Base-by-base conservation (phyloP, 2,888 invertebrate genomes). In the Calephelis perditalis region DNA sequence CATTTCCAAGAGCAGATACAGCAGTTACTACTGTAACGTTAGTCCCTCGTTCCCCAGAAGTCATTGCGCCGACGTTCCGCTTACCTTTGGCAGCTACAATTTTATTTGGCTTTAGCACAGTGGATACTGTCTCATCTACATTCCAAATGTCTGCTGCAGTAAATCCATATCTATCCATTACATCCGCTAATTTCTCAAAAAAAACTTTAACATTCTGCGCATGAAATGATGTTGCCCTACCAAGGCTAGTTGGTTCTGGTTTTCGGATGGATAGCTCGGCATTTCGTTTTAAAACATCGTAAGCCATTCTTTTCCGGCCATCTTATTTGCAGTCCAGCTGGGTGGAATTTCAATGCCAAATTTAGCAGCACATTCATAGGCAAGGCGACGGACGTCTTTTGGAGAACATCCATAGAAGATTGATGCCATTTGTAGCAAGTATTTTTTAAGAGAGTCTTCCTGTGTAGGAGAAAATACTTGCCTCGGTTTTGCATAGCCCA, bases 211-310 rank as follows among this genome's bases (percentile, higher is more conserved):
- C 26, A 26, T 26, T 71, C n/a, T 66, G 62, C 46, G 57, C 66
- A 68, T 73, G 68, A 69, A 73, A 73, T 63, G 69, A 67, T 62
- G 71, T 73, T 62, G 67, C 68, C 64, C 73, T 68, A 63, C 68
- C 67, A 59, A 69, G 65, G 65, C 70, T 69, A n/a, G 71, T 71
- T 59, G 69, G 63, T 68, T 69, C 68, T 64, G 67, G 70, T 60
- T 70, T 72, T 59, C 67, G 64, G 37, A 69, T 70, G 56, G 70
- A 70, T 45, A 70, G 60, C 62, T 66, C 66, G 5, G 67, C 65
- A 64, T 73, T 65, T 60, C 65, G 65, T 67, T 71, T 70, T 62
- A 67, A 60, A 69, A 67, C 62, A 62, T 65, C n/a, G 46, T 46
- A 46, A 47, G 47, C 47, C 15, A 15, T 15, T 47, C 47, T 47